Percentiles rank a stretch among this genome's conserved stretches.
Evolutionary conservation across 2,888 invertebrate species (phyloP).

Genomic region (Diaphora mendica): DNA sequence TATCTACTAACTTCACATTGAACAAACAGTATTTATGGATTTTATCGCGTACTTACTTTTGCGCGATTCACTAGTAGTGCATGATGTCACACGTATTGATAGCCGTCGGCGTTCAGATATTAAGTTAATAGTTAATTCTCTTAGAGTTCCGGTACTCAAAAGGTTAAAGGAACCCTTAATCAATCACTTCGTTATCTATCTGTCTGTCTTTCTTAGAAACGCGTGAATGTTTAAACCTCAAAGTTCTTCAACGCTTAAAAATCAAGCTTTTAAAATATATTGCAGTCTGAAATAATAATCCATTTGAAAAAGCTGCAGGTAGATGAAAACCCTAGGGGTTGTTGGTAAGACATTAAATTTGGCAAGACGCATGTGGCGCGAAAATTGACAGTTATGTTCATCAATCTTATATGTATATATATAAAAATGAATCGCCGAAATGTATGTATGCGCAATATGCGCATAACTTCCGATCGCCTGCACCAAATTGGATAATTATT

Average conservation of each 20-base stretch:
- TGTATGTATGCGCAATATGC: too few relatives aligned
- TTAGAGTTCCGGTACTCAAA: neutral
- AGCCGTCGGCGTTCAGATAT: neutral
- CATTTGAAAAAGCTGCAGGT: neutral
- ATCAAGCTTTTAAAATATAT: neutral
- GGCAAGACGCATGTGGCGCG: neutral
- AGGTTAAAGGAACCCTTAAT: neutral
- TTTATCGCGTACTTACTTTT: conserved; percentile 25
- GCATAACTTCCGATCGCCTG: too few relatives aligned
- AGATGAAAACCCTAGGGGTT: neutral
- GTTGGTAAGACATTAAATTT: too few relatives aligned
- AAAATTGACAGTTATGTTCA: neutral
- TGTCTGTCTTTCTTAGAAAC: neutral
- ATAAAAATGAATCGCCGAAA: too few relatives aligned
- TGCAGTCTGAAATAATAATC: neutral
- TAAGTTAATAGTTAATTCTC: neutral
- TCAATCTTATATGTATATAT: too few relatives aligned
- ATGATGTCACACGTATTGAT: conserved; percentile 59
- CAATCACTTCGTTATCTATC: neutral
- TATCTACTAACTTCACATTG: conserved; percentile 30
- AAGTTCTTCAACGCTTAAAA: neutral
- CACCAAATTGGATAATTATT: too few relatives aligned
- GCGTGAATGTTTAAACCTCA: neutral
- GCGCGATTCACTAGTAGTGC: conserved; percentile 43
- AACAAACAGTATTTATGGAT: conserved; percentile 31